Conservation (phyloP, 2,888 invertebrate genomes). For the Tenodera sinensis region DNA sequence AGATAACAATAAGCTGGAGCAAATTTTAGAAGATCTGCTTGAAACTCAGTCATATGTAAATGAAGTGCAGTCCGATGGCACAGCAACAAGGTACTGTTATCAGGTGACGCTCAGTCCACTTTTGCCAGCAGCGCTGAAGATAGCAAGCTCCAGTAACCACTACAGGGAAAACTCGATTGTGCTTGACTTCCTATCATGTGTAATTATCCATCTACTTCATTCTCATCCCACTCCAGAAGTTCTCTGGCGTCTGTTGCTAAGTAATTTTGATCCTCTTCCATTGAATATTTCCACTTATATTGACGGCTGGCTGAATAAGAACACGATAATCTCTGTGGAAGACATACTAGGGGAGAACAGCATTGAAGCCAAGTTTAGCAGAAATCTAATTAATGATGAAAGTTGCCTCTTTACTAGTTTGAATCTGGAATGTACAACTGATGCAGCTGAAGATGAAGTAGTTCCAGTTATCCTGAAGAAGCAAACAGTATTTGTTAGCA, state of each 20-base stretch:
- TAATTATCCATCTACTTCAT: constrained; percentile 21
- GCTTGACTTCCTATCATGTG: constrained; percentile 4
- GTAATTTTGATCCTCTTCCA: not conserved
- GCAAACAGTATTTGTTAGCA: not conserved
- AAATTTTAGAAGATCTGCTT: not conserved
- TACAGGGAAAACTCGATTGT: not conserved
- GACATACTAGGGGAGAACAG: constrained; percentile 41
- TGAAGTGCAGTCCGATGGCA: not conserved
- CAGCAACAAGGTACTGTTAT: not conserved
- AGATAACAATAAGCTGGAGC: not conserved
- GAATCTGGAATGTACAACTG: constrained; percentile 26
- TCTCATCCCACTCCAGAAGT: not conserved
- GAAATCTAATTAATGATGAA: constrained; percentile 45
- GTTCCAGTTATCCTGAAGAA: not conserved
- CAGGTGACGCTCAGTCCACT: constrained; percentile 12
- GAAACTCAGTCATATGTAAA: not conserved
- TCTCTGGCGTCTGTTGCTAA: constrained; percentile 2
- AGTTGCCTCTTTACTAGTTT: constrained; percentile 44
- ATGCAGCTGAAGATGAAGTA: not conserved
- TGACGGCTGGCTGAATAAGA: constrained; percentile 28
- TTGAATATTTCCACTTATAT: not conserved
- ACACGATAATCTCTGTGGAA: constrained; percentile 43
- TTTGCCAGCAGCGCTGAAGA: constrained; percentile 10
- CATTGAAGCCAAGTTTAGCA: constrained; percentile 46
- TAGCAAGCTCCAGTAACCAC: not conserved